Evolutionary conservation across 2,888 invertebrate genomes (phyloP).

Genomic region (Neocrepidodera transversa): DNA sequence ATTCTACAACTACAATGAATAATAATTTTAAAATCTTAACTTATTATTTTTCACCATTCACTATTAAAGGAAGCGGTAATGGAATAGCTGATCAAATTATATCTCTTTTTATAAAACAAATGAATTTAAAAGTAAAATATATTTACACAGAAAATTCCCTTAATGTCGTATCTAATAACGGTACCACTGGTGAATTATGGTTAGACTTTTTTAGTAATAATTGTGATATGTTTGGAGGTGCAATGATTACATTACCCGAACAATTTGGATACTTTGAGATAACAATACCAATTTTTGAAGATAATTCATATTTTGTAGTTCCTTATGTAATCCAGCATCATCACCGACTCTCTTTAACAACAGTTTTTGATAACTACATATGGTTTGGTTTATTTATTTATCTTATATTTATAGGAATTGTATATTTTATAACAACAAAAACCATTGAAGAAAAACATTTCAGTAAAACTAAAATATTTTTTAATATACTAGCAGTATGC

Average conservation of each 20-base stretch:
- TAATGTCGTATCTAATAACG: too few species aligned
- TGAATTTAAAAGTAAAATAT: background rate
- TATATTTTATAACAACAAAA: background rate
- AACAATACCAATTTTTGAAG: background rate
- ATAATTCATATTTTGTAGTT: constrained; percentile 1
- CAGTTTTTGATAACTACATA: background rate
- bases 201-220: background rate
- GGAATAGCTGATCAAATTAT: background rate
- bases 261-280: constrained; percentile 1
- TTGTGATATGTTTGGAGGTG: background rate
- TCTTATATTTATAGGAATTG: background rate
- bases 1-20: background rate
- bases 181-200: background rate
- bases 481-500: background rate
- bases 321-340: background rate
- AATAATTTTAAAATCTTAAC: background rate
- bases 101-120: background rate
- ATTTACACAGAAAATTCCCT: too few species aligned
- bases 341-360: background rate
- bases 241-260: background rate
- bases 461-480: too few species aligned
- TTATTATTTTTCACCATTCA: background rate
- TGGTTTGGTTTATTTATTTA: background rate
- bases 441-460: too few species aligned
- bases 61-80: background rate